A percentile compares a stretch with the other conserved stretches of the same genome.
phyloP scores from a whole-genome alignment of 2,113 vertebrate genomes.

The Lonchura striata region DNA sequence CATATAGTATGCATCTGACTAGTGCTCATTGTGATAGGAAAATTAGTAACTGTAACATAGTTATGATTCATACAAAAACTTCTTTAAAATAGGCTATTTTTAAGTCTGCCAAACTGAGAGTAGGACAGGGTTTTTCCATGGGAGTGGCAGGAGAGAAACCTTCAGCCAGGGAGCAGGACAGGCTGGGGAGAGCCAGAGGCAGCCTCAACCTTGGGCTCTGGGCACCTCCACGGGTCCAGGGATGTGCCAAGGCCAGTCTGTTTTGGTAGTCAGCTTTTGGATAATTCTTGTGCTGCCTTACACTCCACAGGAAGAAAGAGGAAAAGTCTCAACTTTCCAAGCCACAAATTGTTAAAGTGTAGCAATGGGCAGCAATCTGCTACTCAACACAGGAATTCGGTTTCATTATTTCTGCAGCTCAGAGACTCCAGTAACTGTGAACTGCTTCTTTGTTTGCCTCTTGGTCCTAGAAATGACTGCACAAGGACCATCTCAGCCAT shows the following conservation, averaged over 20 bases:
- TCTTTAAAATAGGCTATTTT: neutral
- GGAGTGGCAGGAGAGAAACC: neutral
- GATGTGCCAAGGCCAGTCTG: neutral
- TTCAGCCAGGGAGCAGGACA: neutral
- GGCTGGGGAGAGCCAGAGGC: neutral
- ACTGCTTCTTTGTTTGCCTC: neutral
- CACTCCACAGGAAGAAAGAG: neutral
- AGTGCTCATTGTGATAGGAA: neutral
- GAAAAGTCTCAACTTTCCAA: neutral
- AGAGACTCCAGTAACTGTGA: neutral
- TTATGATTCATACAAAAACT: neutral
- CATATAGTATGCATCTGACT: neutral
- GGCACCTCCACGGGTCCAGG: neutral
- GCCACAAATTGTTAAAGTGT: no score
- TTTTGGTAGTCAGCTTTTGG: neutral
- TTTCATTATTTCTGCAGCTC: neutral
- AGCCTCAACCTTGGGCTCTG: neutral
- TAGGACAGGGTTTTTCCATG: neutral
- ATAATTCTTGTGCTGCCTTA: neutral
- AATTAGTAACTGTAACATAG: neutral
- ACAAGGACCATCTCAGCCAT: neutral
- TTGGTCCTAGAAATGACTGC: neutral
- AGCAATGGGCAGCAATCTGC: neutral
- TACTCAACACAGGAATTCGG: neutral
- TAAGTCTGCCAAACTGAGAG: neutral